Evolutionary conservation across 2,797 vertebrate species (phyloP).

Genomic region (Enteromius treurensis): DNA sequence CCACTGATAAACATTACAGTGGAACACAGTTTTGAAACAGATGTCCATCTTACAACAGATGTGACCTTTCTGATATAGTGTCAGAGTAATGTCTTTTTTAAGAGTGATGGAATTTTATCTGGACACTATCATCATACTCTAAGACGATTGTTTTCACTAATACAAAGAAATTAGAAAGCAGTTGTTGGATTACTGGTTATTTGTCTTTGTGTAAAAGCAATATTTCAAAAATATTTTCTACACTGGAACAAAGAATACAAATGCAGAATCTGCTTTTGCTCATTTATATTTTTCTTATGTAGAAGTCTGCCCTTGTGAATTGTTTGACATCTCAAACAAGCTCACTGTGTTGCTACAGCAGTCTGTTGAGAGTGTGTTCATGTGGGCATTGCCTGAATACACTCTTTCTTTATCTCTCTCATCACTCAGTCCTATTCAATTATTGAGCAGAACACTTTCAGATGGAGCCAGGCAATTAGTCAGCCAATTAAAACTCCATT

Average conservation of each 20-base stretch:
- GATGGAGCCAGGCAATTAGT: conserved; percentile 56
- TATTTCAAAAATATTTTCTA: background rate
- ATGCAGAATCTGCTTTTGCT: background rate
- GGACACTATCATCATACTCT: background rate
- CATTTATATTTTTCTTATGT: background rate
- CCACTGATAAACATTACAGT: background rate
- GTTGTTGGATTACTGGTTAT: background rate
- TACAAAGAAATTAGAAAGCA: background rate
- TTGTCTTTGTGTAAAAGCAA: background rate
- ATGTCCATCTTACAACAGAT: background rate
- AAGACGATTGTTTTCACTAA: background rate
- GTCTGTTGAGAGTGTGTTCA: conserved; percentile 24
- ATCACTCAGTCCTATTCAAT: conserved; percentile 48
- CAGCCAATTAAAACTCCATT: conserved; percentile 59
- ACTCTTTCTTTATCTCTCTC: conserved; percentile 46
- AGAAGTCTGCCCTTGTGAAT: background rate
- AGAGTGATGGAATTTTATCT: background rate
- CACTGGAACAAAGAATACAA: background rate
- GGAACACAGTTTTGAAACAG: background rate
- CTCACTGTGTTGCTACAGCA: background rate
- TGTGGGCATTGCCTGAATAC: conserved; percentile 30
- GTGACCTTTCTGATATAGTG: background rate
- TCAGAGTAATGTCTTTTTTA: background rate
- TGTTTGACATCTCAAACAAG: conserved; percentile 20
- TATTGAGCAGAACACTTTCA: conserved; percentile 53